Evolutionary conservation across 2,113 vertebrate genomes (phyloP), one percentile per base, ranked within the genome.

Genomic region (Neotoma lepida): DNA sequence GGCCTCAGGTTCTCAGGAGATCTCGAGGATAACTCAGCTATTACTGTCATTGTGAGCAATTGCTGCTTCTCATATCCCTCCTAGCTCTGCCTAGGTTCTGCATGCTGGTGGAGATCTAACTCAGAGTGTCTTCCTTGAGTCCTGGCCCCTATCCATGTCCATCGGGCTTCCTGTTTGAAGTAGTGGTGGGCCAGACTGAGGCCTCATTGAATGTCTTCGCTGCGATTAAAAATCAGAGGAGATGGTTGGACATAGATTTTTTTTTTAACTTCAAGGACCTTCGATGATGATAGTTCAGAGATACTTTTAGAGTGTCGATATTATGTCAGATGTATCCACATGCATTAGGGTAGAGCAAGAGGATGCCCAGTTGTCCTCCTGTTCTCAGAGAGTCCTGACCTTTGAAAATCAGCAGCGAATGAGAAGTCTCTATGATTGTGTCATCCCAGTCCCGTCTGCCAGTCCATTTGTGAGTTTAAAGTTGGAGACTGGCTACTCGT

Each of bases 371-470:
- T 28, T 6, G 56, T n/a, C 30, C 10, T 46, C 26, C 71, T 6
- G 18, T 61, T 73, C 35, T 84, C 54, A 33, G 3, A 89, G 58
- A 90, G n/a, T 56, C 58, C n/a, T 61, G 56, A 30, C 13, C 56
- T 64, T 41, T 44, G 80, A 63, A 90, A 88, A 58, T 88, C 39
- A 8, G 0, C 15, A 1, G 44, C 24, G 10, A 1, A 9, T 7
- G 41, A 58, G 58, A 13, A 39, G 7, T 17, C 17, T n/a, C 28
- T n/a, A n/a, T n/a, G 7, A 15, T 18, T 39, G 18, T 41, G 51
- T 56, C 12, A 0, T 35, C 2, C 2, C 22, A 28, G 68, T 56
- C 28, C 22, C 39, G 6, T 2, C 13, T 2, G 0, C 6, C 1
- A 0, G 44, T n/a, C 4, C 30, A 6, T 80, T 24, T 39, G 63